Base-by-base conservation (phyloP, 2,888 invertebrate genomes). In the Alviniconcha strummeri region DNA sequence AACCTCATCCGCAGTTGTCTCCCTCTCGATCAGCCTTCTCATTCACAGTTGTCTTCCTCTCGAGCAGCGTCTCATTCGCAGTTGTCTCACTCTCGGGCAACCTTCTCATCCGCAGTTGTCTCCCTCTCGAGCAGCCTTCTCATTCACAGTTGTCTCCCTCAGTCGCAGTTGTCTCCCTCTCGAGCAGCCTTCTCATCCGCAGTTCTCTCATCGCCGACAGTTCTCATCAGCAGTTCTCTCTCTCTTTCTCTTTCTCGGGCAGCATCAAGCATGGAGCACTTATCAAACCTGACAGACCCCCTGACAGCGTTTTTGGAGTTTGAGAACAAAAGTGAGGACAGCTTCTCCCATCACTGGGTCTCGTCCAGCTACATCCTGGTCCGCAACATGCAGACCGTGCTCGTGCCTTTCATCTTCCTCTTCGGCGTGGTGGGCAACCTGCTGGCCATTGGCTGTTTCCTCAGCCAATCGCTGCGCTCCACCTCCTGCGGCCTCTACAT, bases 401-500 rank as follows among this genome's bases (percentile, higher is more conserved):
- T 86, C 69, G 84, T 84, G 5, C 85, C 85, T 5, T 67, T 84
- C 60, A 84, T 86, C 83, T 81, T 84, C 57, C n/a, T 71, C 54
- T 75, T 84, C 56, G 85, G 85, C 77, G 52, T 86, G 1, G 55
- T 83, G 9, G 86, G 86, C 13, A 86, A 86, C 81, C 56, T 71
- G 13, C 76, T 86, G 54, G 86, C 86, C 11, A 80, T 64, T 54
- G 56, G 75, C 64, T 83, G 83, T 36, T 83, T 86, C 80, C 81
- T 86, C 78, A 78, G 83, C 57, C 78, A 81, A 60, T 69, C 78
- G 11, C 74, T 86, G 52, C 94, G 96, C 19, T 95, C 96, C 77
- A 95, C 96, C 52, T 96, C 97, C 0, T 97, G 97, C 0, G 96
- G 96, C 86, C 96, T 96, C 88, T 97, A 97, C 92, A 94, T 97